A percentile compares a stretch with the other conserved stretches of the same genome.
Evolutionary conservation across 1,140 invertebrate species (phyloP).

Genomic region (Pomacea maculata): DNA sequence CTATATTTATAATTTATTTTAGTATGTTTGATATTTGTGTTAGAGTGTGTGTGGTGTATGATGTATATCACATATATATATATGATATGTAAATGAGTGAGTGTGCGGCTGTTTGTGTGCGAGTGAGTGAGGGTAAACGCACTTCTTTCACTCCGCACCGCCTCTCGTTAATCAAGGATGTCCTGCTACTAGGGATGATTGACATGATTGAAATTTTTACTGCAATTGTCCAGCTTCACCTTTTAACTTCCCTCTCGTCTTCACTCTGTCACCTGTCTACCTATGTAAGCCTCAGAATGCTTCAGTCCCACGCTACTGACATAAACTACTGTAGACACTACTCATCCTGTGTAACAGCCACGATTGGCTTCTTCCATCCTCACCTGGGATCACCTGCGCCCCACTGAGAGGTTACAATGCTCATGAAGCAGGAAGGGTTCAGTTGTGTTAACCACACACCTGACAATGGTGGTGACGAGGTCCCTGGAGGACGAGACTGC

Average conservation of each 20-base stretch:
- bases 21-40: neutral
- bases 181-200: neutral
- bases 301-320: neutral
- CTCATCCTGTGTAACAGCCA: too few species aligned
- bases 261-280: neutral
- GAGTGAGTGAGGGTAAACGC: neutral
- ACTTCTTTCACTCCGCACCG: too few species aligned
- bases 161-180: neutral
- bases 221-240: too few species aligned
- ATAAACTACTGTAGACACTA: neutral
- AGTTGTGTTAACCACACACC: too few species aligned
- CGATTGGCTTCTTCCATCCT: too few species aligned
- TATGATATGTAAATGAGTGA: neutral
- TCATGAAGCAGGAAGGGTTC: too few species aligned
- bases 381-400: too few species aligned
- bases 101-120: constrained; percentile 1
- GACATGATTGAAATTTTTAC: too few species aligned
- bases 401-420: too few species aligned
- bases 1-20: neutral
- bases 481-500: too few species aligned
- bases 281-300: neutral
- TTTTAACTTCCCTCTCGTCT: too few species aligned
- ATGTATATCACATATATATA: neutral
- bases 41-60: neutral
- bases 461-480: too few species aligned